A percentile compares a stretch with the other conserved stretches of the same genome.
These are phyloP conservation scores for Proisotoma minuta DNA, from an alignment of 2,888 invertebrate genomes.

Conservation along the genomic window DNA sequence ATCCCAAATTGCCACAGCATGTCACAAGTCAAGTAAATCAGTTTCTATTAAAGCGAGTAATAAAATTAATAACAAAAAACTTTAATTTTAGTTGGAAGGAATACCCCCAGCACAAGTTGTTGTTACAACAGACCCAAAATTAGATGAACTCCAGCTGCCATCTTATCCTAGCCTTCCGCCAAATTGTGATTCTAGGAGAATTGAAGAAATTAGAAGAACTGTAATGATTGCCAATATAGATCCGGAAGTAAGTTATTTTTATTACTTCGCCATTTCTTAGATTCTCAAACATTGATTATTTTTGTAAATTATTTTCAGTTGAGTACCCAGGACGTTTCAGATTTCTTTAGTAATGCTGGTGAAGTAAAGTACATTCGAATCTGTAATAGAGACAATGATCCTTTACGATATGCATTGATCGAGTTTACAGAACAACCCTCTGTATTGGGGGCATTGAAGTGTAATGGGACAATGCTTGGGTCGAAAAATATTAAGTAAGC, in stretches of 20 bases:
- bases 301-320: background rate
- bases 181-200: conserved; percentile 77
- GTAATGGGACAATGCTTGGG: conserved; percentile 65
- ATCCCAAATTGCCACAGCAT: conserved; percentile 83
- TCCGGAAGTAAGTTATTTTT: conserved; percentile 36
- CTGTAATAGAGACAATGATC: conserved; percentile 76
- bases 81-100: conserved; percentile 62
- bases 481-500: conserved; percentile 53
- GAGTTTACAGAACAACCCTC: conserved; percentile 91
- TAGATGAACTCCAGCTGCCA: conserved; percentile 74
- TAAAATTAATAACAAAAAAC: background rate
- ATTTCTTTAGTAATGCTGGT: conserved; percentile 77
- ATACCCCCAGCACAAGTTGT: conserved; percentile 78
- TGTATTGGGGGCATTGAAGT: conserved; percentile 75
- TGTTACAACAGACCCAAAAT: conserved; percentile 81
- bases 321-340: conserved; percentile 63
- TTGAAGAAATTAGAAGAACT: conserved; percentile 94
- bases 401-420: conserved; percentile 74
- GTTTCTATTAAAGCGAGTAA: background rate
- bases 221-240: conserved; percentile 76
- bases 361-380: conserved; percentile 93
- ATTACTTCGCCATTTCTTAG: background rate
- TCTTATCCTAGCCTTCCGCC: conserved; percentile 87
- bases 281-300: background rate
- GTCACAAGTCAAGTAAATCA: conserved; percentile 67